phyloP scores from a whole-genome alignment of 2,888 invertebrate genomes.

The Callimorpha dominula region DNA sequence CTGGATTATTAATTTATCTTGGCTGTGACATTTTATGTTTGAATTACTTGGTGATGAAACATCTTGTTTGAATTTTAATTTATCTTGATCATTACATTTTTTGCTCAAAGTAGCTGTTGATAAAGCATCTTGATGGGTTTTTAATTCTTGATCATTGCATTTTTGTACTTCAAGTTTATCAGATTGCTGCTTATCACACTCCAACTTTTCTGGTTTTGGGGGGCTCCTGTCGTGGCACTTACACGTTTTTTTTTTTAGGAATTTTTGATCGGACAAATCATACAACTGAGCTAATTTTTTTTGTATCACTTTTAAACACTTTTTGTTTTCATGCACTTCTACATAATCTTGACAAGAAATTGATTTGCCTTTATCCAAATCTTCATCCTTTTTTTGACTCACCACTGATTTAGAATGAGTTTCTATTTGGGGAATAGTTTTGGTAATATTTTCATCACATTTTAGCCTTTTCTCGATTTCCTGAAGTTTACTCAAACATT shows the following conservation, averaged over 20 bases:
- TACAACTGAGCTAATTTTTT: neutral
- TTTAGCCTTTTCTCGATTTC: neutral
- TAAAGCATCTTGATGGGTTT: no score
- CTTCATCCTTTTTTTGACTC: neutral
- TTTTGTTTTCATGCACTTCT: neutral
- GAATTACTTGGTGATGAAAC: neutral
- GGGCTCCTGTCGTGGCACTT: neutral
- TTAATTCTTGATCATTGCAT: no score
- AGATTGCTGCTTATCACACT: neutral
- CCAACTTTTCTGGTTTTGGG: neutral
- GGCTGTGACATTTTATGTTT: neutral
- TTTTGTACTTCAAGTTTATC: neutral
- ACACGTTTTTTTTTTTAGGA: neutral
- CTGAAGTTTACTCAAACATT: neutral
- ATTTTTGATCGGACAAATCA: slow-evolving; percentile 1
- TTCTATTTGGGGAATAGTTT: neutral
- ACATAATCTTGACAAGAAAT: neutral
- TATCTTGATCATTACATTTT: neutral
- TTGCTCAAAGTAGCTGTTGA: no score
- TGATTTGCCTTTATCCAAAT: neutral
- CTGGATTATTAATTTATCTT: neutral
- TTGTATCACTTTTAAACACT: slow-evolving; percentile 4
- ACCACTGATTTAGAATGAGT: neutral
- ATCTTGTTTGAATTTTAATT: neutral
- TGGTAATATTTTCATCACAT: neutral